These are phyloP conservation scores for Crossaster papposus DNA, from an alignment of 53 echinoderm and acorn worm species.

Conservation along the genomic window DNA sequence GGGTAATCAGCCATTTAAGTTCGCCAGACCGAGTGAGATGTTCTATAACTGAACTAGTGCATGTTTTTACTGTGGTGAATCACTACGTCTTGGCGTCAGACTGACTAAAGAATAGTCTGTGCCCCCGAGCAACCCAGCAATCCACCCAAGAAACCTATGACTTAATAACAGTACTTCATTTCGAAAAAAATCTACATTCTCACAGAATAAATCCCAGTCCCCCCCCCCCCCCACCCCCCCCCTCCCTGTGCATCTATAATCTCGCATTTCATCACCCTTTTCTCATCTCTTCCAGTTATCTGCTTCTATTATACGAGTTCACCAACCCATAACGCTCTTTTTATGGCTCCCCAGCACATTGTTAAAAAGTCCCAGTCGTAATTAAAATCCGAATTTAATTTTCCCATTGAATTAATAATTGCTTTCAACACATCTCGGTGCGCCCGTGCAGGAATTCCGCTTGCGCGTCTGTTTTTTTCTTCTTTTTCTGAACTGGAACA, in stretches of 20 bases:
- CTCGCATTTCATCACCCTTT: constrained; percentile 30
- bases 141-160: constrained; percentile 3
- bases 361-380: not conserved
- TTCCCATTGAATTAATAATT: constrained; percentile 48
- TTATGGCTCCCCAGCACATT: not conserved
- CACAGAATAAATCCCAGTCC: not conserved
- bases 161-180: constrained; percentile 30
- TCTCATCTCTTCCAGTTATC: not conserved
- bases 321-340: constrained; percentile 29
- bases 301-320: not conserved
- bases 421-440: constrained; percentile 38
- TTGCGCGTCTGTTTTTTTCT: not conserved
- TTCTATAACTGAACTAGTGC: constrained; percentile 29
- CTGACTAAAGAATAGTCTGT: constrained; percentile 20
- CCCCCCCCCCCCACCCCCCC: not conserved
- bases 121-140: constrained; percentile 36
- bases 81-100: constrained; percentile 41
- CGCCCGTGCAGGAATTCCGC: constrained; percentile 7
- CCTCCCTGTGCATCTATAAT: constrained; percentile 6
- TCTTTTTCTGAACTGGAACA: constrained; percentile 6
- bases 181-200: not conserved
- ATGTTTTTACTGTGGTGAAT: constrained; percentile 35
- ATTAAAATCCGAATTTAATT: constrained; percentile 51
- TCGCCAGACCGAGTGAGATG: not conserved
- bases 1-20: not conserved